A percentile compares a stretch with the other conserved stretches of the same genome.
These are phyloP conservation scores for Ennomos fuscantarius DNA, from an alignment of 2,888 invertebrate species.

Conservation along the genomic window DNA sequence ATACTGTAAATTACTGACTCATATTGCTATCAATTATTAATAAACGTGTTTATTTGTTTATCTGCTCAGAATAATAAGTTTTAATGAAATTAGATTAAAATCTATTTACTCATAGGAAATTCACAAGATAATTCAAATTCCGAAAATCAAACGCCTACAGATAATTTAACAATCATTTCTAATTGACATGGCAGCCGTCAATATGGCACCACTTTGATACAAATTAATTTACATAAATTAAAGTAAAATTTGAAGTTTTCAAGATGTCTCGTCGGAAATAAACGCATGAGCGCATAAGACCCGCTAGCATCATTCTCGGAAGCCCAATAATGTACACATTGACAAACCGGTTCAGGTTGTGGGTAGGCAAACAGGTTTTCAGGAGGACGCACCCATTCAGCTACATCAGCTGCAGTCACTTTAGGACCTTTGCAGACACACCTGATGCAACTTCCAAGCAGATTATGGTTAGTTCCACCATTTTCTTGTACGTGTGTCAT, in stretches of 20 bases:
- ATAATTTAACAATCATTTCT: slow-evolving; percentile 24
- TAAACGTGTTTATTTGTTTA: too few species aligned
- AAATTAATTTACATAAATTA: slow-evolving; percentile 43
- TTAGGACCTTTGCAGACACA: slow-evolving; percentile 57
- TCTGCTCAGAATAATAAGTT: not conserved
- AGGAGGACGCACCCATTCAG: slow-evolving; percentile 40
- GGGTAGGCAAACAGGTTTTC: slow-evolving; percentile 44
- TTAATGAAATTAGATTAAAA: not conserved
- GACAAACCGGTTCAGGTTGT: slow-evolving; percentile 50
- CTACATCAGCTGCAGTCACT: slow-evolving; percentile 37
- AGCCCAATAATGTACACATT: slow-evolving; percentile 61
- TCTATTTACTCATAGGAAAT: slow-evolving; percentile 1
- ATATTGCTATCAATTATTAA: too few species aligned
- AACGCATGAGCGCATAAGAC: slow-evolving; percentile 8
- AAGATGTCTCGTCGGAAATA: slow-evolving; percentile 54
- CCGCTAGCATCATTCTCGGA: slow-evolving; percentile 43
- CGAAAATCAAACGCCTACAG: slow-evolving; percentile 38
- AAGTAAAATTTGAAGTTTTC: slow-evolving; percentile 44
- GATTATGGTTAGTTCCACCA: slow-evolving; percentile 47
- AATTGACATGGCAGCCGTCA: slow-evolving; percentile 53
- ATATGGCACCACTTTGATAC: slow-evolving; percentile 51
- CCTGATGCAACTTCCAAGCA: slow-evolving; percentile 56
- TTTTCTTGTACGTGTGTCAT: too few species aligned
- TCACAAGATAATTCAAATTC: slow-evolving; percentile 44
- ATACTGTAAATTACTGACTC: too few species aligned